Evolutionary conservation across 2,113 vertebrate species (phyloP), one percentile per base, ranked within the genome.

Genomic region (Proteles cristata): DNA sequence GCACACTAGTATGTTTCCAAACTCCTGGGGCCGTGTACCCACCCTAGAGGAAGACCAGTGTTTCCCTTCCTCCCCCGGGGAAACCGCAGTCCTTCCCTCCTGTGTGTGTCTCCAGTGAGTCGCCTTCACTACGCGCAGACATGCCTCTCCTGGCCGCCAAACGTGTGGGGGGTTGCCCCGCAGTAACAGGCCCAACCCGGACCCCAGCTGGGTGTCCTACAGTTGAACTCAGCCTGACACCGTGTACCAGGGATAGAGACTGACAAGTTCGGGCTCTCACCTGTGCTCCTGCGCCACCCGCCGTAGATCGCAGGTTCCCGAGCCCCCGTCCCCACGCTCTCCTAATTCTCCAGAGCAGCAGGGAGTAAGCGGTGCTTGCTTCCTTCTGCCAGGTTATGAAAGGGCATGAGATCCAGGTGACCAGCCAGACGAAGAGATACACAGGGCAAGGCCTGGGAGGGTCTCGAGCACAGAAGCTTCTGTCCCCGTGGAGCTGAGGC

Each of bases 21-120:
- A 25, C 84, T 35, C 61, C 43, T 0, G 12, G 12, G 16, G 4
- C 28, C 17, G 0, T 2, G 7, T 0, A 5, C 39, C 63, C 15
- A 9, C 55, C 16, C 4, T 53, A 79, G 48, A 79, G 48, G 28
- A 4, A 79, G 26, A 33, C 19, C 76, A 11, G 45, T 6, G 26
- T 45, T n/a, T n/a, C 50, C 45, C 76, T 79, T 17, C 45, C 28
- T 11, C 4, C 5, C 4, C 23, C 10, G 28, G 76, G 28, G 11
- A 50, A 5, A 26, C 74, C 26, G 45, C 26, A 5, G 25, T 31
- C 48, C 74, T 50, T 19, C 74, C 74, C 28, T 77, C 26, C 26
- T 50, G 26, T 31, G 43, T 77, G 17, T 31, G 16, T 79, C 31
- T 53, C 31, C 76, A 50, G 45, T 11, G 76, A 79, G 8, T 50